Evolutionary conservation across 2,113 vertebrate species (phyloP).

Genomic region (Atherinomorus stipes): DNA sequence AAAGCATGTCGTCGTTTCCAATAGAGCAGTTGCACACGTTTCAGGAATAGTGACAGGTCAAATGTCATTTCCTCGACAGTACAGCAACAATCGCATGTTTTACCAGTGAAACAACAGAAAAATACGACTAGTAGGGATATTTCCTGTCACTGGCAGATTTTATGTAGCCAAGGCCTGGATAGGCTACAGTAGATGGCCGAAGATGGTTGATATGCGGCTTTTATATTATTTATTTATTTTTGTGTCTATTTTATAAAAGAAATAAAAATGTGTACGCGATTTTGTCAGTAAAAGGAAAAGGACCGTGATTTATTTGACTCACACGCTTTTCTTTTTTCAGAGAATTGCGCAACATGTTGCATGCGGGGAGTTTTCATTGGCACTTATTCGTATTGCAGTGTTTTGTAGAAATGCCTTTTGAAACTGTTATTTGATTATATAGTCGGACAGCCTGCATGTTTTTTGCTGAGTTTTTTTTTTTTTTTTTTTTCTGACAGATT

Average conservation of each 20-base stretch:
- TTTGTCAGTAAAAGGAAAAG: neutral
- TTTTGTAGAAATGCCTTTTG: too few relatives aligned
- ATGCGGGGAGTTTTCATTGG: too few relatives aligned
- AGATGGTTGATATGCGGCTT: neutral
- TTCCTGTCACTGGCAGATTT: neutral
- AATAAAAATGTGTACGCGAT: neutral
- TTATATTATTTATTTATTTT: too few relatives aligned
- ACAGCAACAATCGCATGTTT: neutral
- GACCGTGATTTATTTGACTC: neutral
- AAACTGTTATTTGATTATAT: too few relatives aligned
- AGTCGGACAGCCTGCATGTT: too few relatives aligned
- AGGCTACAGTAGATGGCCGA: neutral
- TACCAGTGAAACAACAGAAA: neutral
- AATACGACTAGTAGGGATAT: neutral
- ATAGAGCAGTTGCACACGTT: constrained; percentile 13
- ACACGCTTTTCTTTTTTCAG: too few relatives aligned
- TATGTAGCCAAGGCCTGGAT: neutral
- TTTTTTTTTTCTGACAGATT: too few relatives aligned
- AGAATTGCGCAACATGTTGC: too few relatives aligned
- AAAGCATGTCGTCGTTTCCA: neutral
- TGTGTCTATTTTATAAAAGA: neutral
- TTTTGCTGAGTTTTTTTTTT: too few relatives aligned
- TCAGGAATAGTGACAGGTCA: constrained; percentile 37
- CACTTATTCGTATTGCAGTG: neutral
- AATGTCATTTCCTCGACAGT: constrained; percentile 36